Base-by-base conservation (phyloP, 2,113 vertebrate genomes). In the Pituophis catenifer region DNA sequence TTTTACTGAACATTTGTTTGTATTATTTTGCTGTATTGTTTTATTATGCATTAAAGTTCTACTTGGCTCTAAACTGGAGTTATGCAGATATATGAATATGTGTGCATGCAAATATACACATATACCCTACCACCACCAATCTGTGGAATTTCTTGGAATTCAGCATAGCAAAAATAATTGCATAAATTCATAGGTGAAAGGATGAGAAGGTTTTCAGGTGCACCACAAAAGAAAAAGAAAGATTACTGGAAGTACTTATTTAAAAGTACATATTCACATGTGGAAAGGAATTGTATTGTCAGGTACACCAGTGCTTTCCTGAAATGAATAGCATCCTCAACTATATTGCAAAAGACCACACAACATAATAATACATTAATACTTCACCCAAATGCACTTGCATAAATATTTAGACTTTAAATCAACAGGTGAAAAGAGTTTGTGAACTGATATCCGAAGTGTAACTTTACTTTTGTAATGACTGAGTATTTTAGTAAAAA, bases 391-490 rank as follows among this genome's bases (percentile, higher is more conserved):
- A 90, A 89, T 33, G 88, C 54, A 17, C 88, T 93, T 57, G 19
- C 54, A 85, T 21, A 85, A 81, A 52, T 93, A 55, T 89, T 85
- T 59, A 58, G 2, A 54, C n/a, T 89, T 91, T 88, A 93, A 52
- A 2, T 89, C 33, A 94, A 90, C 4, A 54, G 53, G 53, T 52
- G 57, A 13, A 1, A 1, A 75, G 91, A 81, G 4, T 90, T 3
- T 81, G 65, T 44, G 44, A 91, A 6, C 50, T 91, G 57, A 7
- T 33, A 92, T 0, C 0, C 3, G 13, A 81, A 62, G 88, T 86
- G 88, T 91, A 23, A 92, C 93, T 86, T 89, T 8, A 15, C 1
- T 57, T 58, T 94, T 90, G 24, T 21, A 91, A 54, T 93, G 50
- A 94, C 24, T 90, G 21, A 3, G 5, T 33, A 48, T 7, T 93